These are phyloP conservation scores for Auanema freiburgensis DNA, from an alignment of 2,888 invertebrate genomes.

Conservation along the genomic window DNA sequence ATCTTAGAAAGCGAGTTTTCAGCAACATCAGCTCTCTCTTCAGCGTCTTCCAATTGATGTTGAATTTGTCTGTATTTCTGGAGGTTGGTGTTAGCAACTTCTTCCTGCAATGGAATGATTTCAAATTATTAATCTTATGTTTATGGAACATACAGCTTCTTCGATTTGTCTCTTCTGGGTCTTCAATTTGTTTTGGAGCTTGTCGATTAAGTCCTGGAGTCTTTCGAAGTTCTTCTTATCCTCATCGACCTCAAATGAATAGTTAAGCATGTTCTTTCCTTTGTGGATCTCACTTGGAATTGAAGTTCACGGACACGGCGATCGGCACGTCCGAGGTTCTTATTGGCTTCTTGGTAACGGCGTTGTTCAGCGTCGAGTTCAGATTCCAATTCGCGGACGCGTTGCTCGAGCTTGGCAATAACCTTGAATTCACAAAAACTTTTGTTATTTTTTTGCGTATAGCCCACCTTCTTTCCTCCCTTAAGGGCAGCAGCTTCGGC, in stretches of 20 bases:
- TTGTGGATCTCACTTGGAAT: constrained; percentile 56
- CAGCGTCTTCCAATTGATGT: constrained; percentile 70
- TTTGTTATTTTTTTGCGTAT: no score
- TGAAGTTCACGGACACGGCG: constrained; percentile 68
- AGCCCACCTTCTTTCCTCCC: no score
- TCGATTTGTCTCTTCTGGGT: constrained; percentile 99
- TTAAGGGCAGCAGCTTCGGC: constrained; percentile 92
- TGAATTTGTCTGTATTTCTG: constrained; percentile 85
- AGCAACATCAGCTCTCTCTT: constrained; percentile 68
- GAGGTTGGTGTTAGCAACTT: constrained; percentile 93
- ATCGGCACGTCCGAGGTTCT: constrained; percentile 68
- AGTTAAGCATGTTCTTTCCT: background rate
- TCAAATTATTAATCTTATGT: constrained; percentile 13
- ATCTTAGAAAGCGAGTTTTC: constrained; percentile 68
- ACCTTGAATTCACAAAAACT: no score
- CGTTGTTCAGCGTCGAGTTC: constrained; percentile 94
- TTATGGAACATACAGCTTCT: constrained; percentile 77
- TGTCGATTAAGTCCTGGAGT: constrained; percentile 98
- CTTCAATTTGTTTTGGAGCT: constrained; percentile 99
- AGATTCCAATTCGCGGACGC: constrained; percentile 79
- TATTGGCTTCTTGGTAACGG: constrained; percentile 76
- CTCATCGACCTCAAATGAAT: constrained; percentile 77
- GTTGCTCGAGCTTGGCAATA: constrained; percentile 88
- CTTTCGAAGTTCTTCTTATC: constrained; percentile 99
- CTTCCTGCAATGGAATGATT: constrained; percentile 69